phyloP scores from a whole-genome alignment of 2,797 vertebrate species.

The Amazona finschi region DNA sequence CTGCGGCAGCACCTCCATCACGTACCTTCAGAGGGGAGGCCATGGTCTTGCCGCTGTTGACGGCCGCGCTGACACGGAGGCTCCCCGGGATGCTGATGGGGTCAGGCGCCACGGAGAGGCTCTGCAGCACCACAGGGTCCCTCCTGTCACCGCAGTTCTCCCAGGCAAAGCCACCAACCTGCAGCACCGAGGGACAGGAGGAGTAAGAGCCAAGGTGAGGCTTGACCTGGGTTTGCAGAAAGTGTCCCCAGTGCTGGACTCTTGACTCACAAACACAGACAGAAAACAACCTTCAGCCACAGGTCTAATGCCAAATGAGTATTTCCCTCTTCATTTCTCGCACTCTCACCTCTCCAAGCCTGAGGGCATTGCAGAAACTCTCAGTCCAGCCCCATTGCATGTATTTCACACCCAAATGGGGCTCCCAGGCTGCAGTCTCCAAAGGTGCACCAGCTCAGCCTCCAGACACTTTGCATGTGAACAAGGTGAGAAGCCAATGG shows the following conservation, averaged over 20 bases:
- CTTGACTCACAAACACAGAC: not conserved
- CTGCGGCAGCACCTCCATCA: not conserved
- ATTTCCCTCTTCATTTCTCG: not conserved
- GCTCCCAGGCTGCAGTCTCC: not conserved
- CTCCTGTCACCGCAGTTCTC: slow-evolving; percentile 70
- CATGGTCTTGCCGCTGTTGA: slow-evolving; percentile 14
- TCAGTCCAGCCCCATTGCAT: accelerated
- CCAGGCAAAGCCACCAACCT: slow-evolving; percentile 73
- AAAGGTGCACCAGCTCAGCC: not conserved
- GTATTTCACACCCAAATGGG: not conserved
- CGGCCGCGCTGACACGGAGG: not conserved
- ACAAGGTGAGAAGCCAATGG: accelerated
- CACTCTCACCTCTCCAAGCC: accelerated
- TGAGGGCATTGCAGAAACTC: not conserved
- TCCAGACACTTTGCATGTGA: not conserved
- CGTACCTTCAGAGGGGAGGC: slow-evolving; percentile 66
- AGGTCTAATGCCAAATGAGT: not conserved
- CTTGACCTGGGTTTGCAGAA: not conserved
- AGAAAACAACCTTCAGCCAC: not conserved
- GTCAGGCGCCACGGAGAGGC: slow-evolving; percentile 67
- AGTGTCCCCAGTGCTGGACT: not conserved
- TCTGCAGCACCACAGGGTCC: slow-evolving; percentile 67
- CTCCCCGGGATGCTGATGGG: slow-evolving; percentile 73
- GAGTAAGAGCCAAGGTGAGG: not conserved
- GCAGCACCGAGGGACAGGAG: not conserved